Evolutionary conservation across 2,797 vertebrate species (phyloP).

Genomic region (Myotis daubentonii): DNA sequence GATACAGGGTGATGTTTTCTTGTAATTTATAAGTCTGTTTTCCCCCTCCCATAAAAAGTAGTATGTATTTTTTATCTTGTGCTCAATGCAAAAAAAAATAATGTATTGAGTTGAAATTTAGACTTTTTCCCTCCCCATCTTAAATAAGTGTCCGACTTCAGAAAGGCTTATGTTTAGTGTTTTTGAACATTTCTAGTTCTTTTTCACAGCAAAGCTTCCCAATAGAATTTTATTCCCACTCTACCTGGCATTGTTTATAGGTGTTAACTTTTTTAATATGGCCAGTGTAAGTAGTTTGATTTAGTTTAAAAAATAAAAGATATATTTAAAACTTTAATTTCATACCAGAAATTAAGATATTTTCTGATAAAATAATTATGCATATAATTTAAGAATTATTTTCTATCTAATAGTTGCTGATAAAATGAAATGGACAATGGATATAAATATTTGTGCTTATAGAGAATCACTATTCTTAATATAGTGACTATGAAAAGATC

Average conservation of each 20-base stretch:
- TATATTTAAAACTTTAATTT: conserved; percentile 21
- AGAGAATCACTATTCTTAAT: not conserved
- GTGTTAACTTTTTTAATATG: conserved; percentile 18
- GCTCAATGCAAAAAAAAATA: not conserved
- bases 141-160: not conserved
- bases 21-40: conserved; percentile 3
- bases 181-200: not conserved
- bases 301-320: not conserved
- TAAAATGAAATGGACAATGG: conserved; percentile 8
- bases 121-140: not conserved
- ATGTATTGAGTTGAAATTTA: not conserved
- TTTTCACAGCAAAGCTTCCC: not conserved
- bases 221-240: not conserved
- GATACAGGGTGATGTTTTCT: not conserved
- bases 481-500: conserved; percentile 38
- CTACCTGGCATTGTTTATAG: not conserved
- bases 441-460: conserved; percentile 20
- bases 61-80: conserved; percentile 12
- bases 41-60: not conserved
- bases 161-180: not conserved
- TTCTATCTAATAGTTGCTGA: not conserved
- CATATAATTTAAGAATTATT: conserved; percentile 23
- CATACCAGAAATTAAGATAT: not conserved
- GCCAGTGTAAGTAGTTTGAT: not conserved
- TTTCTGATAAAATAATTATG: conserved; percentile 19